Percentiles rank a stretch among this genome's conserved stretches.
Evolutionary conservation across 2,113 vertebrate genomes (phyloP).

Genomic region (Sphyrna mokarran): DNA sequence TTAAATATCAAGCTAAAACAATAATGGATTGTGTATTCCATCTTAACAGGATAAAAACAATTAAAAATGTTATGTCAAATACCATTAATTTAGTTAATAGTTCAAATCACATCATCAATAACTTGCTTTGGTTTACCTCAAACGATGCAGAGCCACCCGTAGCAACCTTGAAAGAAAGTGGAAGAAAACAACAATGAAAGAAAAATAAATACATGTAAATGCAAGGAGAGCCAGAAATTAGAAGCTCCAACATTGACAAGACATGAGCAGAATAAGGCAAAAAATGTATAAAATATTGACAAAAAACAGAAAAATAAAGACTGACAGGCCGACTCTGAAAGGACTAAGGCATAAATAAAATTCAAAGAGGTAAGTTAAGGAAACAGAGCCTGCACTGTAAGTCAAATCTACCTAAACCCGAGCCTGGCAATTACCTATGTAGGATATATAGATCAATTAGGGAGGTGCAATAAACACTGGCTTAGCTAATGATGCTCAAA

Average conservation of each 20-base stretch:
- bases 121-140: slow-evolving; percentile 10
- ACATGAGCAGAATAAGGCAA: not conserved
- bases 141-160: not conserved
- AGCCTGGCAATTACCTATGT: not conserved
- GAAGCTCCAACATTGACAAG: not conserved
- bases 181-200: slow-evolving; percentile 6
- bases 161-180: slow-evolving; percentile 25
- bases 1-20: not conserved
- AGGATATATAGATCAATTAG: too few species aligned
- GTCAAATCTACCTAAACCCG: not conserved
- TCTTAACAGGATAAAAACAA: not conserved
- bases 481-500: too few species aligned
- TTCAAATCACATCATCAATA: not conserved
- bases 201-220: slow-evolving; percentile 12
- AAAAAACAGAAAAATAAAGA: not conserved
- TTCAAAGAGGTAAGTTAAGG: not conserved
- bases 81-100: not conserved
- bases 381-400: not conserved
- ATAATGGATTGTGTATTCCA: not conserved
- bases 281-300: not conserved
- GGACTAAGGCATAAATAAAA: not conserved
- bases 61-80: not conserved
- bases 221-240: not conserved
- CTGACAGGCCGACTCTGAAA: not conserved
- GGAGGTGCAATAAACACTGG: too few species aligned